Base-by-base conservation (phyloP, 2,797 vertebrate genomes). In the Sphaeramia orbicularis region DNA sequence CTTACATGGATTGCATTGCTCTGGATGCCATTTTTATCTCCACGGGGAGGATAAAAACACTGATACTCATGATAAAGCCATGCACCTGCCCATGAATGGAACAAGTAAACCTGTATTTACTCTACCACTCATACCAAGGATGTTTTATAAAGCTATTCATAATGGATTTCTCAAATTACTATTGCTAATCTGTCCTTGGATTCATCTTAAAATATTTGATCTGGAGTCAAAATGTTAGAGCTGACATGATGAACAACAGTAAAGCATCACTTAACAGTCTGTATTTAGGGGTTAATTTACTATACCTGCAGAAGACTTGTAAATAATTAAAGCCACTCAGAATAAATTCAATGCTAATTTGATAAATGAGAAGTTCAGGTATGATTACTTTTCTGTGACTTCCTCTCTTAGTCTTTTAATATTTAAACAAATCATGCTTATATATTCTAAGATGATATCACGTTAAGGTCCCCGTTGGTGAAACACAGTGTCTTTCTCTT, bases 281-380 rank as follows among this genome's bases (percentile, higher is more conserved):
- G 44, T 10, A n/a, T 48, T 6, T 5, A 36, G 1, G 16, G 52
- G 77, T 48, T 80, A 59, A 60, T 71, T 84, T 66, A 21, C 69
- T 13, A 32, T 30, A 57, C 63, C 60, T 83, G 47, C 40, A 74
- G 42, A 14, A 24, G 13, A 51, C 30, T 14, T 7, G 18, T 53
- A 27, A 48, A 68, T 55, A 66, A 76, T 63, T 21, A 45, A 70
- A 30, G 11, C 18, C 7, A 37, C 30, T 30, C 77, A 15, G 71
- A 58, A 48, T 27, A 75, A 55, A 49, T 43, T 64, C 60, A 24
- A 44, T 32, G 1, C 1, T 8, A 32, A 32, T 32, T 32, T 32
- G 30, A 10, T 45, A 56, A 71, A 62, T 49, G 12, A 69, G 15
- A 53, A 13, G 50, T 41, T 77, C 13, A 4, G n/a, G 11, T 45